A percentile compares a stretch with the other conserved stretches of the same genome.
phyloP scores from a whole-genome alignment of 2,113 vertebrate species.

The Cettia cetti region DNA sequence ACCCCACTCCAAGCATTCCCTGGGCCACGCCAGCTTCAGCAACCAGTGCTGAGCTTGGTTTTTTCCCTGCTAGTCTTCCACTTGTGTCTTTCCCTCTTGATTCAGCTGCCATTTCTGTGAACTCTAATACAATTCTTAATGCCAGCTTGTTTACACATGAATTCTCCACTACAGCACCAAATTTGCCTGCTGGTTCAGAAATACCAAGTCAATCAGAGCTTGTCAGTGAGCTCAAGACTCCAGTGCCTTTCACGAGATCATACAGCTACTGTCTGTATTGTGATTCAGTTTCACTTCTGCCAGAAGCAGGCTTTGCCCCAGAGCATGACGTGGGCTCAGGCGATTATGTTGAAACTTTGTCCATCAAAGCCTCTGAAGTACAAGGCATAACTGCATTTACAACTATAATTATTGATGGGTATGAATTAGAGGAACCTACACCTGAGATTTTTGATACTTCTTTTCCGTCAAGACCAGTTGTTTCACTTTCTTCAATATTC shows the following conservation, averaged over 20 bases:
- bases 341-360: slow-evolving; percentile 81
- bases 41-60: background rate
- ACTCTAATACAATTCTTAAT: background rate
- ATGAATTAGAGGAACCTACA: slow-evolving; percentile 78
- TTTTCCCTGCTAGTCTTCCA: slow-evolving; percentile 10
- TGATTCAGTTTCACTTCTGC: slow-evolving; percentile 67
- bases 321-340: slow-evolving; percentile 85
- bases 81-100: background rate
- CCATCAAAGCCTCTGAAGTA: slow-evolving; percentile 62
- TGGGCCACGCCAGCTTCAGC: background rate
- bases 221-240: slow-evolving; percentile 60
- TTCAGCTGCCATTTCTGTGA: background rate
- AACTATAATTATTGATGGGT: slow-evolving; percentile 68
- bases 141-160: slow-evolving; percentile 38
- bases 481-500: slow-evolving; percentile 74
- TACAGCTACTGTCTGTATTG: slow-evolving; percentile 66
- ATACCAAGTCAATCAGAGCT: background rate
- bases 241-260: slow-evolving; percentile 66
- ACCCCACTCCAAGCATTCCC: background rate
- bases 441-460: slow-evolving; percentile 82
- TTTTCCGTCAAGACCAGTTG: slow-evolving; percentile 81
- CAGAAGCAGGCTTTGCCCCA: slow-evolving; percentile 67
- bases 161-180: background rate
- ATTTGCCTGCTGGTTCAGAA: slow-evolving; percentile 22
- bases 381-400: slow-evolving; percentile 67